Base-by-base conservation (phyloP, 2,113 vertebrate genomes). In the Scatophagus argus region DNA sequence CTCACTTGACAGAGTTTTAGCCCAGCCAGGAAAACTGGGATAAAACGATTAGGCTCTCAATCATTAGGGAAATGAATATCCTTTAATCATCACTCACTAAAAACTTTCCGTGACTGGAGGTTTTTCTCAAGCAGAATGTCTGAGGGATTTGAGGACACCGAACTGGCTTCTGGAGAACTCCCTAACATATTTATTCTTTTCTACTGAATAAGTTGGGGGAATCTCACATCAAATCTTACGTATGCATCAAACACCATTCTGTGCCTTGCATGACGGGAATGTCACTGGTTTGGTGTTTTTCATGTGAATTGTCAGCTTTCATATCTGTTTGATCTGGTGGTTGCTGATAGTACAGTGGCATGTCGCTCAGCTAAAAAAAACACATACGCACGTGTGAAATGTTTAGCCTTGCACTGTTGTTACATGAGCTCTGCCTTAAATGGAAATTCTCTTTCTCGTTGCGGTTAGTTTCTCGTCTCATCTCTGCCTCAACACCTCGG, bases 401-500 rank as follows among this genome's bases (percentile, higher is more conserved):
- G 41, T 34, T 56, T 25, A 29, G 21, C 39, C 14, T 63, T 47
- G 56, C 31, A 7, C 67, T 61, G 13, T 2, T 46, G 39, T 56
- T 6, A 70, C 68, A 6, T 32, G 34, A 21, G 21, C 27, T 12
- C 12, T 34, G 51, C 90, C 86, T 88, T 92, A 89, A 82, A 89
- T 83, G 92, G 92, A 86, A 74, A 82, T 74, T 44, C 17, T 56
- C 66, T 29, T 16, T 80, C 19, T 39, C 32, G n/a, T n/a, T 85
- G 90, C 54, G 87, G 83, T 90, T 75, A 55, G 55, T 11, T 2
- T 69, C 49, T 36, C 14, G 13, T 58, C 62, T 68, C 12, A 1
- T 43, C 27, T 12, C 32, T 27, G 27, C 49, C 12, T 49, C 61
- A n/a, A 23, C 56, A 61, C 58, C 39, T 79, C 74, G 2, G 32